These are phyloP conservation scores for Caretta caretta DNA, from an alignment of 2,113 vertebrate genomes.

Conservation along the genomic window DNA sequence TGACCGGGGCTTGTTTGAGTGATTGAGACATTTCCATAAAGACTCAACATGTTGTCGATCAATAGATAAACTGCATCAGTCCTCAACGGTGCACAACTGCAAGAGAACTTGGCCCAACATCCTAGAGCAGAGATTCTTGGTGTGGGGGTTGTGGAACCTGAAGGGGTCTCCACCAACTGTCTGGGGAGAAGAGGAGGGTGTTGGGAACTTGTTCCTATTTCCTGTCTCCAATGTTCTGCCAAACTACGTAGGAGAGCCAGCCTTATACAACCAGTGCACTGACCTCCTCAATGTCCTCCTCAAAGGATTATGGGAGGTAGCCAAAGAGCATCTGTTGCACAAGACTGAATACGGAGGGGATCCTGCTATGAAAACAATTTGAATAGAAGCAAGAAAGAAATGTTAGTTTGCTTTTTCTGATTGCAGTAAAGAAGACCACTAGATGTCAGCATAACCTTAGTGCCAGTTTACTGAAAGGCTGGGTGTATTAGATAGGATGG, in stretches of 20 bases:
- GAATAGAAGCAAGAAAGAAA: neutral
- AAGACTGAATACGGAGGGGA: neutral
- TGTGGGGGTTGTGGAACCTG: neutral
- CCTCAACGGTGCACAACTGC: neutral
- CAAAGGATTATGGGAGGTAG: accelerated
- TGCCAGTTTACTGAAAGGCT: accelerated
- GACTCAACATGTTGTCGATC: neutral
- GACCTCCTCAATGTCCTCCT: accelerated
- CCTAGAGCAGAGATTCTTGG: neutral
- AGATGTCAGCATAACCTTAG: neutral
- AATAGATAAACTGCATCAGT: neutral
- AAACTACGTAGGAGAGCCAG: neutral
- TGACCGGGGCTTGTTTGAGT: neutral
- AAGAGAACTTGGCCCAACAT: neutral
- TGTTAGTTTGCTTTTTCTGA: neutral
- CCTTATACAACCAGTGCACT: accelerated
- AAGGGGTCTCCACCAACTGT: neutral
- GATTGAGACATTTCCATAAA: neutral
- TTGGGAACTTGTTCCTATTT: neutral
- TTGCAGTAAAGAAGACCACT: neutral
- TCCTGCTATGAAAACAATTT: neutral
- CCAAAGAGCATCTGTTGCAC: accelerated
- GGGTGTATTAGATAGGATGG: accelerated
- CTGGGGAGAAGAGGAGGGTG: neutral
- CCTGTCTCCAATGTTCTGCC: neutral